These are phyloP conservation scores for Perdita meconis DNA, from an alignment of 2,888 invertebrate genomes.

Conservation along the genomic window DNA sequence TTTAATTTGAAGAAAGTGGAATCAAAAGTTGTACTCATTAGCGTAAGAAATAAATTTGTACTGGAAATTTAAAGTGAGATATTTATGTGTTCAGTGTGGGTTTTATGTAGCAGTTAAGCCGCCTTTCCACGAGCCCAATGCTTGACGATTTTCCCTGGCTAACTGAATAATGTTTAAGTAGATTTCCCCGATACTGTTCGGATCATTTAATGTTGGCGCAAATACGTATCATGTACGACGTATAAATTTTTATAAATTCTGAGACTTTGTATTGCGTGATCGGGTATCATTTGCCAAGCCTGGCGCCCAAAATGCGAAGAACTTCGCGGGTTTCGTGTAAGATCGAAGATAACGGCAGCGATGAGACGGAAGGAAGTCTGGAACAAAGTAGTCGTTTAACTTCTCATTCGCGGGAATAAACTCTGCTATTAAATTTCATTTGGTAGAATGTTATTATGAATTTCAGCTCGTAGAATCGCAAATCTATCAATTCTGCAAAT, in stretches of 20 bases:
- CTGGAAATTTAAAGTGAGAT: too few relatives aligned
- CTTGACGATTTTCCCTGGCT: too few relatives aligned
- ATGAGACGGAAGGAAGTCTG: conserved; percentile 37
- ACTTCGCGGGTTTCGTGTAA: conserved; percentile 41
- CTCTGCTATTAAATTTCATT: conserved; percentile 7
- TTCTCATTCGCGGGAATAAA: neutral
- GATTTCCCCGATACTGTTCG: neutral
- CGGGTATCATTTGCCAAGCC: conserved; percentile 24
- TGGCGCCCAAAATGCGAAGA: conserved; percentile 24
- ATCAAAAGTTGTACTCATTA: too few relatives aligned
- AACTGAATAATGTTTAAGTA: too few relatives aligned
- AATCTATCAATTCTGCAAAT: too few relatives aligned
- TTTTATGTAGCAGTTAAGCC: too few relatives aligned
- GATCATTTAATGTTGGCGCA: conserved; percentile 33
- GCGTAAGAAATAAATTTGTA: too few relatives aligned
- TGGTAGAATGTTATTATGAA: neutral
- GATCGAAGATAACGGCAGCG: conserved; percentile 58
- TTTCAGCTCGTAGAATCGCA: neutral
- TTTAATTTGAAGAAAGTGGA: too few relatives aligned
- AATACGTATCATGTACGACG: conserved; percentile 26
- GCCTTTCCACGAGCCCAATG: too few relatives aligned
- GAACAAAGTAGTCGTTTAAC: conserved; percentile 27
- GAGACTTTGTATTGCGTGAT: conserved; percentile 45
- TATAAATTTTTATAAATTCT: conserved; percentile 36
- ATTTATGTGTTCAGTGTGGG: too few relatives aligned